Evolutionary conservation across 2,888 invertebrate species (phyloP).

Genomic region (Cyclophora punctaria): DNA sequence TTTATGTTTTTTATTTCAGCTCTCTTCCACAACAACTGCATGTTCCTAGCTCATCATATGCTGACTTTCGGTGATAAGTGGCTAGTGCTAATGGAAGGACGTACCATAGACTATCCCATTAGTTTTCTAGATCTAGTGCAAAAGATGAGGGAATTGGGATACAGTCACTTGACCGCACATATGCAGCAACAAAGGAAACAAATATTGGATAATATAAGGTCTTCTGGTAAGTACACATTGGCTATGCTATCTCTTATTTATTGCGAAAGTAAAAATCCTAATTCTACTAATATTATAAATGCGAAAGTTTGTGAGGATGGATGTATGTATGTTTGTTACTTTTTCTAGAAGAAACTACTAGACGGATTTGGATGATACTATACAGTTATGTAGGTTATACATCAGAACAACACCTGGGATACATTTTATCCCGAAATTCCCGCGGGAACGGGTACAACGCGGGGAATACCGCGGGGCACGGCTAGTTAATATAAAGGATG

Average conservation of each 20-base stretch:
- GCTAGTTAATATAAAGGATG: too few relatives aligned
- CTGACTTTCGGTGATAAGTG: constrained; percentile 80
- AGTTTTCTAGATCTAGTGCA: constrained; percentile 81
- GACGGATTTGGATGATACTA: too few relatives aligned
- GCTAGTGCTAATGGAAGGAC: constrained; percentile 74
- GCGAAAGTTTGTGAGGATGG: too few relatives aligned
- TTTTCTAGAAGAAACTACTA: too few relatives aligned
- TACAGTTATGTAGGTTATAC: too few relatives aligned
- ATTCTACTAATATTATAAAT: too few relatives aligned
- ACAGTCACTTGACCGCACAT: constrained; percentile 81
- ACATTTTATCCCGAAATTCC: too few relatives aligned
- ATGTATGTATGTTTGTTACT: too few relatives aligned
- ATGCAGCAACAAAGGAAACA: constrained; percentile 85
- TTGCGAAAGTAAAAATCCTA: too few relatives aligned
- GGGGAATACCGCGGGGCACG: too few relatives aligned
- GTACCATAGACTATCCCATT: constrained; percentile 71
- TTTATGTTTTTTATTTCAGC: constrained; percentile 64
- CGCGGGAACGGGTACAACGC: too few relatives aligned
- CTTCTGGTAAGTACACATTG: constrained; percentile 75
- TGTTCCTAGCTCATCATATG: constrained; percentile 87
- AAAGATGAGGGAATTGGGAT: constrained; percentile 79
- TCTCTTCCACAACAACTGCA: constrained; percentile 93
- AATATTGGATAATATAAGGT: constrained; percentile 82
- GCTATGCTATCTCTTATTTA: background rate
- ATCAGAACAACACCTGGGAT: too few relatives aligned